These are phyloP conservation scores for Smutsia temminckii DNA, from an alignment of 2,797 vertebrate species.

Conservation along the genomic window DNA sequence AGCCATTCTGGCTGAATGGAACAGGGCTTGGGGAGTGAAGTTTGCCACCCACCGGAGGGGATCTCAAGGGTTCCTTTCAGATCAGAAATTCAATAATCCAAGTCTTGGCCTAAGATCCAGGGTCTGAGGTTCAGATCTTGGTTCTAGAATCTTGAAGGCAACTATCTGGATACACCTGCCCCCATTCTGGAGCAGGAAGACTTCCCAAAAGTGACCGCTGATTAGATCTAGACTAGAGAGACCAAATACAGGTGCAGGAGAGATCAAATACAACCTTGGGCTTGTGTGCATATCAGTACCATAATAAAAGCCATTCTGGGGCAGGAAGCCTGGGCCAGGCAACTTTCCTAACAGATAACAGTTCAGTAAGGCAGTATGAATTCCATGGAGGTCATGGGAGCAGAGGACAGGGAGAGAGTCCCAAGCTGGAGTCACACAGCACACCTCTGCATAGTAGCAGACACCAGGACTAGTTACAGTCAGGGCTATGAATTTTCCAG, in stretches of 20 bases:
- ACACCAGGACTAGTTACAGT: not conserved
- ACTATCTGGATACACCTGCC: not conserved
- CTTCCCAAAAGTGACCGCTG: not conserved
- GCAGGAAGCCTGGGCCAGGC: not conserved
- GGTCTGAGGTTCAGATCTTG: not conserved
- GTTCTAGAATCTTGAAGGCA: not conserved
- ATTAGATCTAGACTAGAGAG: not conserved
- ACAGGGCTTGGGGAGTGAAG: not conserved
- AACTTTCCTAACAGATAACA: not conserved
- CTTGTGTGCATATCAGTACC: not conserved
- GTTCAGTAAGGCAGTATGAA: not conserved
- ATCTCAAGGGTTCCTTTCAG: not conserved
- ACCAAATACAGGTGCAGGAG: not conserved
- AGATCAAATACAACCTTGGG: not conserved
- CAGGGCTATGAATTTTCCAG: not conserved
- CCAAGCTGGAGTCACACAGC: not conserved
- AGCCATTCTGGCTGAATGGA: not conserved
- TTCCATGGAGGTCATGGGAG: not conserved
- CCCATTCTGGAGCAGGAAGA: not conserved
- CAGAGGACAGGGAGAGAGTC: not conserved
- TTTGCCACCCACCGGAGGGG: not conserved
- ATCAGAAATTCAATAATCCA: not conserved
- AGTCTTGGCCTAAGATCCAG: not conserved
- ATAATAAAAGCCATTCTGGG: not conserved
- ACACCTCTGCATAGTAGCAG: not conserved